Evolutionary conservation across 2,888 invertebrate species (phyloP), one percentile per base, ranked within the genome.

Genomic region (Cephus runcator): DNA sequence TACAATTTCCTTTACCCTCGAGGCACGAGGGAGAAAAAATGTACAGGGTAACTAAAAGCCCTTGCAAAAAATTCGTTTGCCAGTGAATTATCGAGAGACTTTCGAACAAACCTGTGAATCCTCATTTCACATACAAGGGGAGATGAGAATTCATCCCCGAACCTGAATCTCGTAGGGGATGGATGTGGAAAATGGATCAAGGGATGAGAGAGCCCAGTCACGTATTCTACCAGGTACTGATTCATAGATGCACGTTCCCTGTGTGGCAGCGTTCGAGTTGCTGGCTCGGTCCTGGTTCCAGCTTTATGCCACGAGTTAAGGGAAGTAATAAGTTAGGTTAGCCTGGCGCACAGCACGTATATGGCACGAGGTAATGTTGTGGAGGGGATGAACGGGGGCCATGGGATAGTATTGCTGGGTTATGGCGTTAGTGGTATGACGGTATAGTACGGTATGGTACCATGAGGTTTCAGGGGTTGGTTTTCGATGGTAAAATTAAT

Each of bases 251-350:
- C 56, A 23, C 56, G 56, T 56, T 56, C 23, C 23, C 56, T 23
- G 23, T 56, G 56, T 56, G 56, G 23, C 56, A 56, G 23, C 56
- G 56, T 56, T 56, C 23, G 56, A 56, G 56, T 56, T 56, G 23
- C 23, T 9, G 56, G 56, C 56, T 56, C 23, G 56, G 56, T 56
- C 6, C 56, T 56, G 56, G 56, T 81, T 81, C 79, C 75, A 80
- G 80, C 83, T 85, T 81, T 84, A 81, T 81, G 83, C 79, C 77
- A 40, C 79, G 81, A 84, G 84, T 85, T 85, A 80, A 79, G 81
- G 81, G 80, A 83, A 85, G 84, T 84, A 83, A 85, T 84, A 85
- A 85, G 85, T 85, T 85, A 84, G 84, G 85, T 85, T 85, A 83
- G 82, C 83, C 81, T 78, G 81, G 81, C 81, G 80, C 77, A 79